phyloP scores from a whole-genome alignment of 1,140 invertebrate genomes.

The Papilio aristodemus region DNA sequence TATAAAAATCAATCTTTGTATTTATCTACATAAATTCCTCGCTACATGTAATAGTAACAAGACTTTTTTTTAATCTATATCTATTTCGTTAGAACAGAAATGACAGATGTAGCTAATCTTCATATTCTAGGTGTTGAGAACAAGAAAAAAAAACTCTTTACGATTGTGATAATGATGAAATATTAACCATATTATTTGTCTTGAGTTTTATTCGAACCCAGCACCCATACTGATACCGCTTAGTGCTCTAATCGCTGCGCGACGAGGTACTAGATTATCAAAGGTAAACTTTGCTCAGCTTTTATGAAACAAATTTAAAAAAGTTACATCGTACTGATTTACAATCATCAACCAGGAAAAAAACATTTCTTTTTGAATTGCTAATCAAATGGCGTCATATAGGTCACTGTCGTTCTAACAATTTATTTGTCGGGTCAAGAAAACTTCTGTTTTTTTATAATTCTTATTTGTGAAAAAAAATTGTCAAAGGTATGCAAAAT shows the following conservation, averaged over 20 bases:
- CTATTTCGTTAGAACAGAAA: too few relatives aligned
- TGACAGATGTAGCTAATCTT: too few relatives aligned
- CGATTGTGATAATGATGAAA: too few relatives aligned
- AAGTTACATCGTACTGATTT: neutral
- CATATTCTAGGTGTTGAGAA: too few relatives aligned
- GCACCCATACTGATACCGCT: neutral
- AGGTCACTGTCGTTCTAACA: neutral
- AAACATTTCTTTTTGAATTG: slow-evolving; percentile 15
- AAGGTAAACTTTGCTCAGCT: neutral
- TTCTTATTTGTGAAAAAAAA: too few relatives aligned
- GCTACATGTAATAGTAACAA: too few relatives aligned
- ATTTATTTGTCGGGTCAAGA: neutral
- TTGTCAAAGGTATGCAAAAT: too few relatives aligned
- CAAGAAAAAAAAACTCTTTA: too few relatives aligned
- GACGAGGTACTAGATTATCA: neutral
- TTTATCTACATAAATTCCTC: too few relatives aligned
- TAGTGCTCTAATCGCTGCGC: neutral
- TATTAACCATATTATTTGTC: too few relatives aligned
- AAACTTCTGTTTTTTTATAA: neutral
- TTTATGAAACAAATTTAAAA: neutral
- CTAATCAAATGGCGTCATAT: slow-evolving; percentile 9
- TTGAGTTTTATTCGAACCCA: neutral
- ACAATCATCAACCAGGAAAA: neutral
- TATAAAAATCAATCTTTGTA: too few relatives aligned
- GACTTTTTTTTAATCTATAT: too few relatives aligned